These are phyloP conservation scores for Pipistrellus pipistrellus DNA, from an alignment of 2,797 vertebrate species.

Conservation along the genomic window DNA sequence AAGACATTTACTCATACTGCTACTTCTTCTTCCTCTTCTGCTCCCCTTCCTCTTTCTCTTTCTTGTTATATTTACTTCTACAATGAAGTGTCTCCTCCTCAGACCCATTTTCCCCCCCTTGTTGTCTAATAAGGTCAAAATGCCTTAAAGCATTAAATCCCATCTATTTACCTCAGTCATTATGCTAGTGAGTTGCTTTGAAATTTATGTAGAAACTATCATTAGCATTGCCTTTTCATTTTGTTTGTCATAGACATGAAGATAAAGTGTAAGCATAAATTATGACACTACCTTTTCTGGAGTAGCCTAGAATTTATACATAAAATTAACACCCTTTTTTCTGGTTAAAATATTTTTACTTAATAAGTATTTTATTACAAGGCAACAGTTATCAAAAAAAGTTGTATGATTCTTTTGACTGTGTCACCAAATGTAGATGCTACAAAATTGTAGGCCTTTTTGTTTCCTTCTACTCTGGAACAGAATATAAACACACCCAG, in stretches of 20 bases:
- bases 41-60: background rate
- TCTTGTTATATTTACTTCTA: slow-evolving; percentile 1
- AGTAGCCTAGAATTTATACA: background rate
- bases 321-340: background rate
- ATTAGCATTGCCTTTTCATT: background rate
- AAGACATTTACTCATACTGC: slow-evolving; percentile 5
- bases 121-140: background rate
- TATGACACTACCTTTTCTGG: background rate
- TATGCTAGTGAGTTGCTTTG: background rate
- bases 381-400: background rate
- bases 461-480: background rate
- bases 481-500: background rate
- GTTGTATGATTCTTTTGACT: background rate
- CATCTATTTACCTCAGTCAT: background rate
- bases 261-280: background rate
- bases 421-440: background rate
- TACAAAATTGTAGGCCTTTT: background rate
- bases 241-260: background rate
- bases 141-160: background rate
- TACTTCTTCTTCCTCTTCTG: too few relatives aligned
- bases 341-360: background rate
- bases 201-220: background rate
- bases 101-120: background rate
- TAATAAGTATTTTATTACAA: background rate
- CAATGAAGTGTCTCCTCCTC: background rate